Evolutionary conservation across 2,797 vertebrate genomes (phyloP), one percentile per base, ranked within the genome.

Genomic region (Sebastes steindachneri): DNA sequence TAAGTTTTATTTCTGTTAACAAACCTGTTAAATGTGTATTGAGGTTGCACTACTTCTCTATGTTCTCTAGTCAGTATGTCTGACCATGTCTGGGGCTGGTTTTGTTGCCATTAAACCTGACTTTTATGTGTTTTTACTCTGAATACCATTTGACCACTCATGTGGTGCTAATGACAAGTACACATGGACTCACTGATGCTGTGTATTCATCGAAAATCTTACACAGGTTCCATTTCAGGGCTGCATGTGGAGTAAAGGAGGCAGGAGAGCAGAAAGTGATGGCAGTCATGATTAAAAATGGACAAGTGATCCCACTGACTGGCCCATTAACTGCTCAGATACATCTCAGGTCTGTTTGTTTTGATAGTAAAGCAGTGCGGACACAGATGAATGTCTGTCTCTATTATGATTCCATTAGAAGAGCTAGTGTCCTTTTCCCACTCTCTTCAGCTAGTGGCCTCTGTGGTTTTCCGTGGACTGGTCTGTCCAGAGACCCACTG

Each of bases 321-420:
- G 83, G 74, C 74, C 68, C 90, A 90, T 91, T 87, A 89, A 87
- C 73, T 65, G 14, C 73, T 75, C 74, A 68, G 71, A 90, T 54
- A 60, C 64, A 57, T 83, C 85, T 79, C 69, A 37, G 72, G 48
- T 74, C 69, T 77, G 75, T 82, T 90, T 93, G 90, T 92, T 93
- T 90, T 83, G 64, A 77, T 78, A 87, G 85, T 37, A 17, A 37
- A 70, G 82, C 85, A 53, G 77, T 57, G 3, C 19, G 2, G 86
- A 90, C 88, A 77, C 69, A 87, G 90, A 91, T 76, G 33, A 79
- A 90, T 91, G 83, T 90, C 69, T 78, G 2, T 86, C 82, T 84
- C 75, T 92, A 69, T 89, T 89, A 75, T 93, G 80, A 80, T 91
- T 93, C 84, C 88, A 88, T 88, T 85, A 92, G 79, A 19, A 65